Evolutionary conservation across 1,140 invertebrate genomes (phyloP), one percentile per base, ranked within the genome.

Genomic region (Batillaria attramentaria): DNA sequence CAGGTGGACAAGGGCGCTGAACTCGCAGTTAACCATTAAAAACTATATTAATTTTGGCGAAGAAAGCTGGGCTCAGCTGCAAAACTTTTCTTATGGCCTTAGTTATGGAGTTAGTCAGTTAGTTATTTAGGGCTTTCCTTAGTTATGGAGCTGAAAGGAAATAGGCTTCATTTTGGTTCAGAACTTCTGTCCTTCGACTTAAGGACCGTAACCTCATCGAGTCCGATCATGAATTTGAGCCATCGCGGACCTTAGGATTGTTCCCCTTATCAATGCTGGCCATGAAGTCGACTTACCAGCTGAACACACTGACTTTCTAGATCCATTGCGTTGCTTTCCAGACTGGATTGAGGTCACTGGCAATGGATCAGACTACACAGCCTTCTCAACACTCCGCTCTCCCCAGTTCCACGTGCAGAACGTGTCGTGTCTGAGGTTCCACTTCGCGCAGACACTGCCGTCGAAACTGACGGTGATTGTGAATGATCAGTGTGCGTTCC

Each of bases 371-470:
- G 65, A 68, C 31, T 68, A 68, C 65, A 35, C 65, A 6, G 28
- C 65, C 65, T 68, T 18, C 33, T 68, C 65, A 28, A 68, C 65
- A 37, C 65, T 68, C 20, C 65, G 24, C 5, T 68, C 65, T 35
- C 65, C 65, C 8, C 16, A 5, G 31, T 4, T 68, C 28, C 1
- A 68, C 65, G 65, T 68, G 65, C 28, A 37, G 65, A 28, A 37
- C 28, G 65, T 35, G 0, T 68, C 65, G 65, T 68, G 65, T 35
- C 65, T 68, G 31, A 35, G 18, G 33, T 68, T 68, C 31, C 8
- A 68, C 33, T 68, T 68, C 33, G 65, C 65, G 3, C 65, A 68
- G 65, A 68, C 65, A 24, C 65, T 68, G 6, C 65, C 65, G 5
- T 68, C 65, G 5, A 68, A 68, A 20, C 33, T 68, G 6, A 37